A percentile compares a stretch with the other conserved stretches of the same genome.
phyloP scores from a whole-genome alignment of 2,113 vertebrate species.

The Phrynosoma platyrhinos region DNA sequence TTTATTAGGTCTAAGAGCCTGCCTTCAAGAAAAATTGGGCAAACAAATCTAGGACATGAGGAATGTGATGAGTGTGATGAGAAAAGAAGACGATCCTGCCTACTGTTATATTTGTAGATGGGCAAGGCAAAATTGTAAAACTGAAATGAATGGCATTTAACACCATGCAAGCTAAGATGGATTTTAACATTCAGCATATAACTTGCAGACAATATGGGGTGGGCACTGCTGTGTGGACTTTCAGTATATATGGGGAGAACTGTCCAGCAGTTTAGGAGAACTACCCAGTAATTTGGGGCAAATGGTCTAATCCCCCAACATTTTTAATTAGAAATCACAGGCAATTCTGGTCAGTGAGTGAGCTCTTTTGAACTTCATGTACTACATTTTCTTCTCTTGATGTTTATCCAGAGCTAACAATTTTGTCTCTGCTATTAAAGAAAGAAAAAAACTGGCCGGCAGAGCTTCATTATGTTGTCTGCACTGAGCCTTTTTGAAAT shows the following conservation, averaged over 20 bases:
- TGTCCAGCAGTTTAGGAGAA: neutral
- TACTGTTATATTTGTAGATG: too few relatives aligned
- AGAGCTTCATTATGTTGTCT: conserved; percentile 35
- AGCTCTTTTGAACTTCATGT: neutral
- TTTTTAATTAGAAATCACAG: neutral
- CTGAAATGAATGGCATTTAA: neutral
- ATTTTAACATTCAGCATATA: neutral
- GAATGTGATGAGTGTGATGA: too few relatives aligned
- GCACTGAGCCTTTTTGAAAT: conserved; percentile 51
- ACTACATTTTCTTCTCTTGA: neutral
- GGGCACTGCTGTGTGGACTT: too few relatives aligned
- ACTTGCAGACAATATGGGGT: too few relatives aligned
- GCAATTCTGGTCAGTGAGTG: neutral
- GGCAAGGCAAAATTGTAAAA: too few relatives aligned
- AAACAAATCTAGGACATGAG: neutral
- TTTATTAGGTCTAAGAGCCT: neutral
- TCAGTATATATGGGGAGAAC: neutral
- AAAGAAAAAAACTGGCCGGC: neutral
- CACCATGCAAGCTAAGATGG: neutral
- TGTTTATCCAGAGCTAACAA: conserved; percentile 32
- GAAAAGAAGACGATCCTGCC: neutral
- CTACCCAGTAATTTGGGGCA: neutral
- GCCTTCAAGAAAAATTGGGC: neutral
- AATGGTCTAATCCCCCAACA: too few relatives aligned
- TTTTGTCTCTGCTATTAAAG: conserved; percentile 25